Evolutionary conservation across 2,888 invertebrate species (phyloP).

Genomic region (Oxystoma pomonae): DNA sequence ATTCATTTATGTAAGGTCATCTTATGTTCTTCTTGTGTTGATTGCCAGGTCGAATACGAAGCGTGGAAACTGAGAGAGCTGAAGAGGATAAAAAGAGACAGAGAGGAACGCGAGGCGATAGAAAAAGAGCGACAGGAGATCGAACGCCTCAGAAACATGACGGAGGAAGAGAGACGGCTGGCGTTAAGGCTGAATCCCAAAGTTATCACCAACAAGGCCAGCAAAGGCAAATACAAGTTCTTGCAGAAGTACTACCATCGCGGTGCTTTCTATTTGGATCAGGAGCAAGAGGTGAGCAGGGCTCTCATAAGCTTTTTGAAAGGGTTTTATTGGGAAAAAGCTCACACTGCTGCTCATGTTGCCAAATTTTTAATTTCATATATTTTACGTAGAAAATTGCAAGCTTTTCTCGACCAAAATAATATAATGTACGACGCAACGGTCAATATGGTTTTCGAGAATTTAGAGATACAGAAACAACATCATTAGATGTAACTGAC

Average conservation of each 20-base stretch:
- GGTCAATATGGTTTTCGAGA: too few species aligned
- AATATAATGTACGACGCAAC: too few species aligned
- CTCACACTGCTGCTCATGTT: too few species aligned
- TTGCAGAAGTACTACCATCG: slow-evolving; percentile 99
- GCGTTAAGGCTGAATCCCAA: slow-evolving; percentile 90
- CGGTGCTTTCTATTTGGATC: slow-evolving; percentile 96
- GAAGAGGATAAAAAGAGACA: slow-evolving; percentile 91
- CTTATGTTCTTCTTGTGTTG: too few species aligned
- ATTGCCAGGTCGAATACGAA: slow-evolving; percentile 82
- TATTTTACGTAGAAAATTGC: too few species aligned
- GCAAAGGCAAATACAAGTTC: slow-evolving; percentile 98
- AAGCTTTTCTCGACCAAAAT: too few species aligned
- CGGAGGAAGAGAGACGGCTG: slow-evolving; percentile 91
- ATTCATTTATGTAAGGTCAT: too few species aligned
- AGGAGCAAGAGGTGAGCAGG: slow-evolving; percentile 71
- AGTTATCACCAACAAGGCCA: slow-evolving; percentile 86
- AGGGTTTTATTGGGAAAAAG: too few species aligned
- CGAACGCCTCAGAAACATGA: slow-evolving; percentile 87
- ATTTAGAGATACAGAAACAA: too few species aligned
- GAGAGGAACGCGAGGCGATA: slow-evolving; percentile 86
- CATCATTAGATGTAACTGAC: too few species aligned
- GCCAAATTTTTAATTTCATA: too few species aligned
- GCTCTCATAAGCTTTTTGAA: too few species aligned
- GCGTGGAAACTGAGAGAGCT: slow-evolving; percentile 97
- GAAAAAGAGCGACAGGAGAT: slow-evolving; percentile 87